phyloP scores from a whole-genome alignment of 2,113 vertebrate genomes.

The Alexandromys fortis region DNA sequence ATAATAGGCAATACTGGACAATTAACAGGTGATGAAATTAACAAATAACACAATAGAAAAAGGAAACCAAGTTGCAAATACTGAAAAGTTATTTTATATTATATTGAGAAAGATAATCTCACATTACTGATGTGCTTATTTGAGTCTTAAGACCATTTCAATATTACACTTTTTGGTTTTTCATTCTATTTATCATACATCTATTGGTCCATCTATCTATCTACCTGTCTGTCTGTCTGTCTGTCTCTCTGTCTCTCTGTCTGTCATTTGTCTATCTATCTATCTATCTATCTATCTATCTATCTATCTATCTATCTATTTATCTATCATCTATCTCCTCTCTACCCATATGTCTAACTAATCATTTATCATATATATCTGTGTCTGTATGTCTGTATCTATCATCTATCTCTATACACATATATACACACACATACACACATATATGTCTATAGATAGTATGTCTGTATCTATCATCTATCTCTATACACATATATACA shows the following conservation, averaged over 20 bases:
- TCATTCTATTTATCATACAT: not conserved
- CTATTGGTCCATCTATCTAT: no score
- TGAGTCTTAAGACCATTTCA: not conserved
- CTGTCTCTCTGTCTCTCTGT: no score
- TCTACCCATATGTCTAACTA: no score
- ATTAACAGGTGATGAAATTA: not conserved
- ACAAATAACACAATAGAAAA: not conserved
- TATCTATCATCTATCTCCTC: no score
- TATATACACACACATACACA: no score
- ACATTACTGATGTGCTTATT: not conserved
- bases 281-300: no score
- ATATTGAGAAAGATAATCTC: not conserved
- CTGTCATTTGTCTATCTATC: no score
- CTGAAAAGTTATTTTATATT: not conserved
- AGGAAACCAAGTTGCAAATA: not conserved
- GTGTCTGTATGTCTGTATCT: not conserved
- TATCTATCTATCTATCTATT: no score
- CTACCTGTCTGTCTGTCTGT: no score
- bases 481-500: no score
- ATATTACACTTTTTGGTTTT: not conserved
- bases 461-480: not conserved
- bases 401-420: not conserved
- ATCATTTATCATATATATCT: no score
- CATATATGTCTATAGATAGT: no score
- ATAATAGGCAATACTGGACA: not conserved